Conservation (phyloP, 2,888 invertebrate genomes). For the Nephrotoma flavescens region DNA sequence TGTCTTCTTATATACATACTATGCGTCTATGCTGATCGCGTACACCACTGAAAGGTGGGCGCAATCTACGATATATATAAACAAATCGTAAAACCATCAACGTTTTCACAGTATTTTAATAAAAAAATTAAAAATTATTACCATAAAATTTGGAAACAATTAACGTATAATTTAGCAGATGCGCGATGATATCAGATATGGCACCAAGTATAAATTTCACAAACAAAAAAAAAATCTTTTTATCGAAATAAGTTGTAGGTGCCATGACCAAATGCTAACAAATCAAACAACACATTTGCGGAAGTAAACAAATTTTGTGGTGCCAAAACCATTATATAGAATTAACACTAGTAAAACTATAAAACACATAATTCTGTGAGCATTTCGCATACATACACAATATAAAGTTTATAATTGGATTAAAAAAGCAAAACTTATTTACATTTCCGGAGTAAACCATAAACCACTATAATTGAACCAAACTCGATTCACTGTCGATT, state of each 20-base stretch:
- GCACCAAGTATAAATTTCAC: background rate
- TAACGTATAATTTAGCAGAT: background rate
- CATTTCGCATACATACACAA: background rate
- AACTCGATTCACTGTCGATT: background rate
- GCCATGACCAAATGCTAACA: background rate
- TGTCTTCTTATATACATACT: too few relatives aligned
- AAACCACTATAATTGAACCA: background rate
- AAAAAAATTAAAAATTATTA: too few relatives aligned
- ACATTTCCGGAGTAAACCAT: background rate
- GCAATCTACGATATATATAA: too few relatives aligned
- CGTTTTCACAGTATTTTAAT: too few relatives aligned
- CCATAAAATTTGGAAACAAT: too few relatives aligned
- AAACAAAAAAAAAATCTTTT: background rate
- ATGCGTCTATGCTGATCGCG: too few relatives aligned
- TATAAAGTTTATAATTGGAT: background rate
- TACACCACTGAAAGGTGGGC: too few relatives aligned
- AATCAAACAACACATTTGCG: background rate
- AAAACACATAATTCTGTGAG: background rate
- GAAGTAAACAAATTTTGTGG: background rate
- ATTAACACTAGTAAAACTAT: background rate
- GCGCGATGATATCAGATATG: background rate
- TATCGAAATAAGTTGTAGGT: background rate
- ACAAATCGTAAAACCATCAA: too few relatives aligned
- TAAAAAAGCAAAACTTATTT: background rate
- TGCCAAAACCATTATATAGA: background rate